phyloP scores from a whole-genome alignment of 2,888 invertebrate genomes.

The Lottia gigantea region DNA sequence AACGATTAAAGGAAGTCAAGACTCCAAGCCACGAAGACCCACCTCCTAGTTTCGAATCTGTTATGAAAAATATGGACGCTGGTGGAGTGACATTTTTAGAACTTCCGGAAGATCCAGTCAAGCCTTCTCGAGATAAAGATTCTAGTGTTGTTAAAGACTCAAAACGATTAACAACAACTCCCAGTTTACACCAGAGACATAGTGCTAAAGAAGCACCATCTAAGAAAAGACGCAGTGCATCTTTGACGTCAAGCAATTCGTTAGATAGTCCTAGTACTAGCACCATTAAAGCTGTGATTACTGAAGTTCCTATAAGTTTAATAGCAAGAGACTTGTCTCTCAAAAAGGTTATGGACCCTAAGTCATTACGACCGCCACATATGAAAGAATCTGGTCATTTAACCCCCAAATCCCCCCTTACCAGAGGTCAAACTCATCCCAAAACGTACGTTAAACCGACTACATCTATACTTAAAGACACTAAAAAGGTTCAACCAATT shows the following conservation, averaged over 20 bases:
- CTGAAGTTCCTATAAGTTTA: background rate
- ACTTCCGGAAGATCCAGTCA: background rate
- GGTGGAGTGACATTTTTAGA: background rate
- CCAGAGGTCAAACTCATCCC: background rate
- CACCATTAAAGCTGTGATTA: background rate
- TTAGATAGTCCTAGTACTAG: background rate
- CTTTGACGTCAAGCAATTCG: background rate
- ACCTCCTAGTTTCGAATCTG: slow-evolving; percentile 10
- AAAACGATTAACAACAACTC: background rate
- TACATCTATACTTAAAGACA: background rate
- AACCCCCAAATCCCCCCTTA: background rate
- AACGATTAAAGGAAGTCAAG: slow-evolving; percentile 23
- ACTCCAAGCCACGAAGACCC: slow-evolving; percentile 19
- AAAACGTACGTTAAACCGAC: background rate
- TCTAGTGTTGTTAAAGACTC: slow-evolving; percentile 1
- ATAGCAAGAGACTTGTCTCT: background rate
- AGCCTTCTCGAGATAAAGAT: background rate
- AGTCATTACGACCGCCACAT: background rate
- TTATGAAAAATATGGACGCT: slow-evolving; percentile 14
- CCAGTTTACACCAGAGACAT: slow-evolving; percentile 17
- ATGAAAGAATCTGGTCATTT: background rate
- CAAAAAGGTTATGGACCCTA: background rate
- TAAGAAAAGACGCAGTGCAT: background rate
- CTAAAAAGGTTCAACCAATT: background rate
- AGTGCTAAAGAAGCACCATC: background rate